Conservation (phyloP, 2,888 invertebrate genomes). For the Ceratothoa steindachneri region DNA sequence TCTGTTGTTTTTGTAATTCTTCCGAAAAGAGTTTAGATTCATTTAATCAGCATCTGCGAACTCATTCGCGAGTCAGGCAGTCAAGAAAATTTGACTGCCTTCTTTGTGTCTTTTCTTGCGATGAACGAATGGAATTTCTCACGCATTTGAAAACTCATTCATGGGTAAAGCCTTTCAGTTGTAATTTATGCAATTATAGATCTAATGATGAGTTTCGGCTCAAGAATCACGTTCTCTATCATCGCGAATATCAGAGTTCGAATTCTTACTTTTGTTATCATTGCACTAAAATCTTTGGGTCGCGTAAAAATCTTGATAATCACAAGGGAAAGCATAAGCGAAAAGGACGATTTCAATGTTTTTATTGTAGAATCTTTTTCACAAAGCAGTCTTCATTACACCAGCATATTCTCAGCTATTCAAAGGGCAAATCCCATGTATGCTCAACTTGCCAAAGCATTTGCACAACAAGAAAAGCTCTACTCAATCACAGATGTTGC, state of each 20-base stretch:
- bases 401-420: not conserved
- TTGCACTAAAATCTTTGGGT: not conserved
- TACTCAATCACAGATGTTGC: not conserved
- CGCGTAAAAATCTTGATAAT: not conserved
- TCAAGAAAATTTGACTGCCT: not conserved
- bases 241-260: not conserved
- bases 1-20: not conserved
- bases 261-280: not conserved
- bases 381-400: not conserved
- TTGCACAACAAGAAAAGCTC: not conserved
- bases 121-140: not conserved
- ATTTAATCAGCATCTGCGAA: not conserved
- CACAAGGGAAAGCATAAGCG: not conserved
- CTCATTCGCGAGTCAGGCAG: not conserved
- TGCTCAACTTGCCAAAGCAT: not conserved
- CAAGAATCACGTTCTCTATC: not conserved
- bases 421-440: not conserved
- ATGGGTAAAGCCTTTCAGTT: not conserved
- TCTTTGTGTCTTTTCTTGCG: not conserved
- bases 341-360: not conserved
- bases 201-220: not conserved
- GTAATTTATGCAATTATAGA: not conserved
- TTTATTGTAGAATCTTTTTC: not conserved
- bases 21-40: not conserved
- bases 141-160: not conserved